These are phyloP conservation scores for Nyctalus aviator DNA, from an alignment of 2,797 vertebrate genomes.

Conservation along the genomic window DNA sequence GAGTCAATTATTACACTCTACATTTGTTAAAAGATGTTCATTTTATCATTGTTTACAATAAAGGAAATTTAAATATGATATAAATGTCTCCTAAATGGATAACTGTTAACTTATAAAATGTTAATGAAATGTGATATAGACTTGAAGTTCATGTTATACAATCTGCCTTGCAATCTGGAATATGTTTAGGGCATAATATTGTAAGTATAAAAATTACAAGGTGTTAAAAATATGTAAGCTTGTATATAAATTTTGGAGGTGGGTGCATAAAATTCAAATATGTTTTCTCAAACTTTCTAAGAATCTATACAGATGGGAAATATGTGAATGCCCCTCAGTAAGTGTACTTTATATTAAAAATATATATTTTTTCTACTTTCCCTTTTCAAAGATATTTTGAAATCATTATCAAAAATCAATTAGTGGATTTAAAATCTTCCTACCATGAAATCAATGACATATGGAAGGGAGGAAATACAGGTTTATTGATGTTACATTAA, in stretches of 20 bases:
- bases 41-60: slow-evolving; percentile 32
- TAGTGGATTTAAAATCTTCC: neutral
- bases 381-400: slow-evolving; percentile 14
- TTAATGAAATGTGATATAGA: neutral
- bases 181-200: neutral
- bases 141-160: neutral
- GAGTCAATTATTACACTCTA: neutral
- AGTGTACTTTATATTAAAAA: neutral
- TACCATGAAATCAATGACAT: neutral
- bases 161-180: neutral
- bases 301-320: neutral
- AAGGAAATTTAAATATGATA: neutral
- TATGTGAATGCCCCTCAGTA: neutral
- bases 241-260: neutral
- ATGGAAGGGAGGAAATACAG: neutral
- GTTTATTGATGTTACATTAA: neutral
- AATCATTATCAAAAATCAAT: neutral
- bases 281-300: neutral
- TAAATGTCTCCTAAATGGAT: neutral
- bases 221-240: neutral
- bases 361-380: neutral
- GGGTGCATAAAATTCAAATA: neutral
- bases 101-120: neutral
- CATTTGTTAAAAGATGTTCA: slow-evolving; percentile 53
- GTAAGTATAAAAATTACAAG: neutral